Conservation (phyloP, 92 coral and sea anemone species). For the Phymanthus crucifer region DNA sequence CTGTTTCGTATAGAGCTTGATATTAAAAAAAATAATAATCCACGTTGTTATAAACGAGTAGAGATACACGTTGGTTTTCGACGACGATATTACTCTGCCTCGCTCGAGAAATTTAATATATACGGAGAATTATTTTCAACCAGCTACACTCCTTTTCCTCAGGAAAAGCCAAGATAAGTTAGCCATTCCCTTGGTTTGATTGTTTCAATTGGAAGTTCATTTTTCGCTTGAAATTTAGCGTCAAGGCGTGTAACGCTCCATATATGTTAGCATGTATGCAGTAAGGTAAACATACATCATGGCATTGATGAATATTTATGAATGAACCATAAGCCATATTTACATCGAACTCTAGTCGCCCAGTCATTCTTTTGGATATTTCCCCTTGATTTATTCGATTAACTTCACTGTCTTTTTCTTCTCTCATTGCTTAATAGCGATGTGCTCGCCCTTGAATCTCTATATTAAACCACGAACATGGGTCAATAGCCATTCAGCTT, state of each 20-base stretch:
- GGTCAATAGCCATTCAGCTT: slow-evolving; percentile 2
- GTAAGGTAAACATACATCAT: neutral
- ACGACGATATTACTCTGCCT: neutral
- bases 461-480: slow-evolving; percentile 14
- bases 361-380: neutral
- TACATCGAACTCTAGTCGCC: slow-evolving; percentile 10
- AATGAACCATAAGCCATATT: neutral
- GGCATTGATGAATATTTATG: slow-evolving; percentile 29
- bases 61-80: neutral
- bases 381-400: neutral
- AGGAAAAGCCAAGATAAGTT: neutral
- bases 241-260: slow-evolving; percentile 1
- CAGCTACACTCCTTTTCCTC: neutral
- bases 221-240: neutral
- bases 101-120: neutral
- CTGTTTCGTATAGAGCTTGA: neutral
- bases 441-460: neutral
- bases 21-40: neutral
- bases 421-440: slow-evolving; percentile 1
- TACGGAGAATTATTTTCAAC: neutral
- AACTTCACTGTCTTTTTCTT: neutral
- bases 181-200: neutral
- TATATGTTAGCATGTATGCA: neutral
- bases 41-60: neutral
- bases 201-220: neutral